phyloP scores from a whole-genome alignment of 2,113 vertebrate genomes.

The Danio rerio region DNA sequence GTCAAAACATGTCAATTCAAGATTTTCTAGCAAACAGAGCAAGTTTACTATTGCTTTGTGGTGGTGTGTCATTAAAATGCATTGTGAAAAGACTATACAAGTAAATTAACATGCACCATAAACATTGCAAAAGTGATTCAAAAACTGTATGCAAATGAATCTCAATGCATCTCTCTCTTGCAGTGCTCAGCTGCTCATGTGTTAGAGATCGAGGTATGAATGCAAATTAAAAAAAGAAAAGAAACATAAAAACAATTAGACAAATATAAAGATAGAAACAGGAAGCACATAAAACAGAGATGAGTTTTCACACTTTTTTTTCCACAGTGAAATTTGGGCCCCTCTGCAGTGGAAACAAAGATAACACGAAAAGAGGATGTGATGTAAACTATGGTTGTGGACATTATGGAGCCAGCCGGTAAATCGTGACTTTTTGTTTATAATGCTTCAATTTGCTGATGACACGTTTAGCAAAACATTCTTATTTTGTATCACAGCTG shows the following conservation, averaged over 20 bases:
- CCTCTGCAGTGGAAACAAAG: slow-evolving; percentile 62
- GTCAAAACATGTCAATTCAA: too few species aligned
- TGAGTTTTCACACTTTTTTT: not conserved
- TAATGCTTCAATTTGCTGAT: too few species aligned
- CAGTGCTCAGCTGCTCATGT: slow-evolving; percentile 17
- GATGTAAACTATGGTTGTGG: slow-evolving; percentile 55
- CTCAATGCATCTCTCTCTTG: slow-evolving; percentile 6
- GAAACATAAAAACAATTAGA: not conserved
- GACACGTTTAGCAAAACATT: not conserved
- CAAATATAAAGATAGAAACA: not conserved
- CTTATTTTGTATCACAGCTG: not conserved
- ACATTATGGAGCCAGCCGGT: slow-evolving; percentile 57
- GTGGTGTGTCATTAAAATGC: too few species aligned
- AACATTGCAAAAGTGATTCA: too few species aligned
- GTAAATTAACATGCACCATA: too few species aligned
- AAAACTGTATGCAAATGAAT: too few species aligned
- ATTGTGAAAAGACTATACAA: too few species aligned
- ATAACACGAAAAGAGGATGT: slow-evolving; percentile 50
- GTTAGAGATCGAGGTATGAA: not conserved
- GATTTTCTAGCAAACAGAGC: too few species aligned
- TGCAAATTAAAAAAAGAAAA: not conserved
- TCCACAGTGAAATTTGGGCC: slow-evolving; percentile 57
- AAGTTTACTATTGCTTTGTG: too few species aligned
- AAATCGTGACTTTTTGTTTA: slow-evolving; percentile 4
- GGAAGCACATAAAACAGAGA: not conserved